Percentiles rank a stretch among this genome's conserved stretches.
These are phyloP conservation scores for Deroplatys truncata DNA, from an alignment of 2,888 invertebrate species.

Conservation along the genomic window DNA sequence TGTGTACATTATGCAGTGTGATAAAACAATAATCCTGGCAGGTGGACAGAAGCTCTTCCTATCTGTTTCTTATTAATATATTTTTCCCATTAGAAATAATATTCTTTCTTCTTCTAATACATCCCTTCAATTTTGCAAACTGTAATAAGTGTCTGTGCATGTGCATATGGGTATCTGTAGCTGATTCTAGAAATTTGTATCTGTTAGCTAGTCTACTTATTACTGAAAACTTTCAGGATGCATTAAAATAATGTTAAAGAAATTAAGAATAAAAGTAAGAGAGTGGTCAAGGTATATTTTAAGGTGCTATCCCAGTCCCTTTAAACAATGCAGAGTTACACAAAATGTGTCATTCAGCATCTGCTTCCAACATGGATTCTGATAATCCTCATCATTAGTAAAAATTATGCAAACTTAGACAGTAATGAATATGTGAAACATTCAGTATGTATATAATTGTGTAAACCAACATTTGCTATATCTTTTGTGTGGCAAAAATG, in stretches of 20 bases:
- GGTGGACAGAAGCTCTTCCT: not conserved
- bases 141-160: not conserved
- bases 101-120: not conserved
- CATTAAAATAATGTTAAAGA: not conserved
- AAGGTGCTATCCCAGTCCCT: not conserved
- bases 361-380: not conserved
- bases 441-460: not conserved
- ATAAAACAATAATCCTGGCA: not conserved
- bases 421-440: not conserved
- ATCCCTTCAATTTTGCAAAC: not conserved
- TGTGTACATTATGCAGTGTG: not conserved
- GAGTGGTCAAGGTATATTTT: not conserved
- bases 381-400: not conserved
- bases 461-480: too few species aligned
- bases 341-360: not conserved
- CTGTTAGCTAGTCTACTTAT: not conserved
- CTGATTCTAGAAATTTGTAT: not conserved
- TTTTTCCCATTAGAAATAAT: not conserved
- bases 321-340: not conserved
- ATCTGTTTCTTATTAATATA: not conserved
- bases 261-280: not conserved
- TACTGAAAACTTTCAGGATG: not conserved
- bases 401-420: not conserved
- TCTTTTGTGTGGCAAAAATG: not conserved
- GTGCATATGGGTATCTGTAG: not conserved